Conservation (phyloP, 2,113 vertebrate species). For the Bubalus kerabau region DNA sequence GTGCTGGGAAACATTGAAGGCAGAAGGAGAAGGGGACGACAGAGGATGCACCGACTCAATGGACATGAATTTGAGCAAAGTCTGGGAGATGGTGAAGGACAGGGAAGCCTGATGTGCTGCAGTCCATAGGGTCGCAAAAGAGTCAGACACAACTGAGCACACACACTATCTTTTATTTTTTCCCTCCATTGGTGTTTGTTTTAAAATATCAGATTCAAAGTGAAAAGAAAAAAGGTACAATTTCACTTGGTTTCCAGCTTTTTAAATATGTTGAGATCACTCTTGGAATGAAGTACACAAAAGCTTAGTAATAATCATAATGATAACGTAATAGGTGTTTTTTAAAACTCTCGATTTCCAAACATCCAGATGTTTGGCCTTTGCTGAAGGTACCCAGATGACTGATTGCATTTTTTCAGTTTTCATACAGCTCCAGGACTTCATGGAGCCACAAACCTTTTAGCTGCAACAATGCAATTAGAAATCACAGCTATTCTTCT, state of each 20-base stretch:
- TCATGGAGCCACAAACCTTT: neutral
- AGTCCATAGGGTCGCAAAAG: neutral
- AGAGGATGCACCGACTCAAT: neutral
- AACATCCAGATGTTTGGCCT: slow-evolving; percentile 66
- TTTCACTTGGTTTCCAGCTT: slow-evolving; percentile 41
- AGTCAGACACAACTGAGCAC: neutral
- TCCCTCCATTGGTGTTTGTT: neutral
- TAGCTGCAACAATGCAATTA: neutral
- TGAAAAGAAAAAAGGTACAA: slow-evolving; percentile 10
- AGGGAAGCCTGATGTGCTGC: neutral
- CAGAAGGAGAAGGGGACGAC: neutral
- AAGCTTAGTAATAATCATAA: slow-evolving; percentile 49
- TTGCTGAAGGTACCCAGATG: slow-evolving; percentile 40
- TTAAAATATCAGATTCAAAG: slow-evolving; percentile 10
- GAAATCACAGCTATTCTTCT: slow-evolving; percentile 7
- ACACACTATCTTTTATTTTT: neutral
- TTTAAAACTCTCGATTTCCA: slow-evolving; percentile 43
- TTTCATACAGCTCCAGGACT: slow-evolving; percentile 3
- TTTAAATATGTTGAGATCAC: slow-evolving; percentile 64
- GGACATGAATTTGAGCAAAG: neutral
- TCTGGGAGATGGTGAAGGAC: neutral
- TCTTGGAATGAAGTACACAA: slow-evolving; percentile 57
- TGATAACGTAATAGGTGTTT: slow-evolving; percentile 64
- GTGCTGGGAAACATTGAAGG: neutral
- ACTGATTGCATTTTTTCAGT: slow-evolving; percentile 16